Evolutionary conservation across 2,113 vertebrate genomes (phyloP).

Genomic region (Chroicocephalus ridibundus): DNA sequence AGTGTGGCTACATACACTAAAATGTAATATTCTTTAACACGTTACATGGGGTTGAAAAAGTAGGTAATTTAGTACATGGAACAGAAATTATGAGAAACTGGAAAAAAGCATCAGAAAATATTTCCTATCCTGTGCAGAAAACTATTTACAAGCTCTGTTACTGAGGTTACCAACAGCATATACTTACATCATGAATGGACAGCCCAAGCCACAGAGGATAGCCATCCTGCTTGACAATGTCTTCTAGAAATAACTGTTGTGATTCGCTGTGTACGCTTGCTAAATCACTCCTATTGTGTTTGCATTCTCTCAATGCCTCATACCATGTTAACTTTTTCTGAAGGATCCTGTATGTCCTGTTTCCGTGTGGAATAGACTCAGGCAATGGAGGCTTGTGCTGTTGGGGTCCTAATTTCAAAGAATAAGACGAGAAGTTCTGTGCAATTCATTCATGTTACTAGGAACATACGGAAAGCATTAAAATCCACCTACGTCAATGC

Average conservation of each 20-base stretch:
- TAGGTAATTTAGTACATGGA: neutral
- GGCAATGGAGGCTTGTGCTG: conserved; percentile 72
- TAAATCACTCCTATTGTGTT: conserved; percentile 76
- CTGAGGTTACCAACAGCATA: neutral
- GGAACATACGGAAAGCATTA: neutral
- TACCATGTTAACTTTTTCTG: conserved; percentile 84
- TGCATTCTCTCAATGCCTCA: conserved; percentile 83
- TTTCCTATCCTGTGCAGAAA: neutral
- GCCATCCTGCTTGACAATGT: conserved; percentile 83
- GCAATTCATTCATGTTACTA: neutral
- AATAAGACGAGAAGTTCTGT: neutral
- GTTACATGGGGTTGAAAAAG: neutral
- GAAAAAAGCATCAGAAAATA: neutral
- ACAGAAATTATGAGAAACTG: neutral
- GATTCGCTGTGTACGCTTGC: conserved; percentile 83
- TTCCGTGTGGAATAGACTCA: conserved; percentile 69
- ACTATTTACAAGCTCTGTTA: neutral
- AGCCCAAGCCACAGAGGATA: conserved; percentile 93
- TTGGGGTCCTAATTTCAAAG: neutral
- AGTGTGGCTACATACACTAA: neutral
- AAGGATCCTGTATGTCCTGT: conserved; percentile 78
- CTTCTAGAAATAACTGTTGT: conserved; percentile 75
- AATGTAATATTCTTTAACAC: neutral
- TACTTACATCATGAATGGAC: conserved; percentile 89
- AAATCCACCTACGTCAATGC: neutral